These are phyloP conservation scores for Montipora sp. DNA, from an alignment of 64 coral and sea anemone species.

Conservation along the genomic window DNA sequence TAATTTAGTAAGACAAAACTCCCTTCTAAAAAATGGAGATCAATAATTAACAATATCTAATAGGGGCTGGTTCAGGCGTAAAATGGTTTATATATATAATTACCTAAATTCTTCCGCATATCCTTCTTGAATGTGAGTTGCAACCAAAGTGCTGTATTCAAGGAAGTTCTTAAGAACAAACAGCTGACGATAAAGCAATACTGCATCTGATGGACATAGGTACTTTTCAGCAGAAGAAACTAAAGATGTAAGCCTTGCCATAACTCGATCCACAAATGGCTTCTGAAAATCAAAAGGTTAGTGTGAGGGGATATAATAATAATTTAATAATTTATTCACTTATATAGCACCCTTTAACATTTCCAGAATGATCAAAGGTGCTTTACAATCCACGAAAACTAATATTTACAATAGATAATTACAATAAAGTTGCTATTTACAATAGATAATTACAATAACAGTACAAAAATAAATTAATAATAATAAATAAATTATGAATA, in stretches of 20 bases:
- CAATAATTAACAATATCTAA: too few species aligned
- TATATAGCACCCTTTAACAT: too few species aligned
- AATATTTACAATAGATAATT: too few species aligned
- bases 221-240: constrained; percentile 44
- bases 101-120: constrained; percentile 99
- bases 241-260: constrained; percentile 65
- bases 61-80: too few species aligned
- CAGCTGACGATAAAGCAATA: constrained; percentile 81
- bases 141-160: constrained; percentile 75
- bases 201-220: constrained; percentile 73
- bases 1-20: too few species aligned
- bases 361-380: too few species aligned
- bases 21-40: too few species aligned
- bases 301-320: background rate
- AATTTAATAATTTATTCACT: background rate
- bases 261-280: constrained; percentile 76
- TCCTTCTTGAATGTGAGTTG: constrained; percentile 57
- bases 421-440: too few species aligned
- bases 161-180: constrained; percentile 86
- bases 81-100: background rate
- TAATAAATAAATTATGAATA: too few species aligned
- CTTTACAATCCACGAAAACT: too few species aligned
- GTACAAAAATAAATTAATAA: too few species aligned
- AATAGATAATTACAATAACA: too few species aligned
- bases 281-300: constrained; percentile 35